Evolutionary conservation across 2,113 vertebrate genomes (phyloP), one percentile per base, ranked within the genome.

Genomic region (Cairina moschata): DNA sequence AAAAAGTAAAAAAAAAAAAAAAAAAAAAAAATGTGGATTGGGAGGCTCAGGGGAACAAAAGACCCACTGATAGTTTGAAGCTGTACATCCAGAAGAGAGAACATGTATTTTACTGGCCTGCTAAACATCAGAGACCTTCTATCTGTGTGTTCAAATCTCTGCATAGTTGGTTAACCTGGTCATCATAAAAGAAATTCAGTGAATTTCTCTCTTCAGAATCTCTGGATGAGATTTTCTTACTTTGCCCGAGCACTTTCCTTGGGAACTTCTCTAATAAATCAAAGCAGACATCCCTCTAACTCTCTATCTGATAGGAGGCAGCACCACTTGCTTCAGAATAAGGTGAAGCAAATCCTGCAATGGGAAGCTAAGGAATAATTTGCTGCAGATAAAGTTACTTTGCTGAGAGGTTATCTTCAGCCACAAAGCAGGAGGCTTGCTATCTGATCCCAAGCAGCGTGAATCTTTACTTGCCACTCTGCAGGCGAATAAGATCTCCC

Each of bases 361-460:
- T 84, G 73, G 95, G 92, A 94, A 96, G 95, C 86, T 92, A 75
- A 94, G 91, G 86, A 91, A 92, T 87, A 92, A 95, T 96, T 96
- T 93, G 83, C 62, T 86, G 77, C n/a, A 93, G 91, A 95, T 94
- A 94, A 94, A 95, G 86, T 89, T 89, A 94, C 92, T 96, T 95
- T 94, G 77, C 88, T 89, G 42, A 13, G 86, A 91, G 93, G 95
- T 95, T 96, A 92, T 96, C 95, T 96, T 66, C 92, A 83, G 81
- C 88, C 90, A 92, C 93, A 96, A 96, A 96, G 90, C 92, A 88
- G 85, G 78, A 91, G 48, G 72, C 52, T 81, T 79, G 22, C 66
- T 92, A 92, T 96, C 92, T 93, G 88, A 94, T 93, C 77, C 80
- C 67, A 18, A 65, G 69, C 91, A 88, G 86, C 81, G 42, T 34